These are phyloP conservation scores for Neoniphon sammara DNA, from an alignment of 2,797 vertebrate genomes.

Conservation along the genomic window DNA sequence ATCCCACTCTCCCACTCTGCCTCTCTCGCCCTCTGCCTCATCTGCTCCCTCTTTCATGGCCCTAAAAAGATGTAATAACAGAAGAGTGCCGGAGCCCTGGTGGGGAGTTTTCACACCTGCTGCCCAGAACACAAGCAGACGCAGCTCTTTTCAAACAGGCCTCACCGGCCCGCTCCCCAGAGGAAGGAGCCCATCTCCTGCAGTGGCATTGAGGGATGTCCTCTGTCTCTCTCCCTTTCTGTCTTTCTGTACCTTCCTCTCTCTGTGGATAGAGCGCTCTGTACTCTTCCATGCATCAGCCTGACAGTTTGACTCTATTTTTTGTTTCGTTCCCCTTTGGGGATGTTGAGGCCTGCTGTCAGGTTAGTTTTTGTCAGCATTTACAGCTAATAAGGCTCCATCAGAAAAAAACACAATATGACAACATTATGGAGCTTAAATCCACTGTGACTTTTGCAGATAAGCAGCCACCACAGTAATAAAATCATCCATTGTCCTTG, in stretches of 20 bases:
- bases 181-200: constrained; percentile 77
- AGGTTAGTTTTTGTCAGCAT: constrained; percentile 62
- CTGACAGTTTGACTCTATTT: constrained; percentile 70
- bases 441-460: neutral
- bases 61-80: constrained; percentile 83
- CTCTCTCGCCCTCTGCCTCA: constrained; percentile 64
- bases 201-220: constrained; percentile 81
- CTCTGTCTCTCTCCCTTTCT: constrained; percentile 42
- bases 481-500: neutral
- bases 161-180: constrained; percentile 66
- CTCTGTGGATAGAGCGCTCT: constrained; percentile 52
- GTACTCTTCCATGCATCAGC: constrained; percentile 56
- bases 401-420: constrained; percentile 33
- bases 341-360: constrained; percentile 62
- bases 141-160: constrained; percentile 73
- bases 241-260: constrained; percentile 33
- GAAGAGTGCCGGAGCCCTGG: constrained; percentile 74
- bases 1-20: constrained; percentile 46
- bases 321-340: constrained; percentile 57
- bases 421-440: neutral
- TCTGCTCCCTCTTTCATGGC: constrained; percentile 79
- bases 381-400: constrained; percentile 47
- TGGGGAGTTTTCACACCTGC: constrained; percentile 84
- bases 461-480: constrained; percentile 1
- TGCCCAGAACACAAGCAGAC: constrained; percentile 70